Conservation (phyloP, 2,113 vertebrate species). For the Tautogolabrus adspersus region DNA sequence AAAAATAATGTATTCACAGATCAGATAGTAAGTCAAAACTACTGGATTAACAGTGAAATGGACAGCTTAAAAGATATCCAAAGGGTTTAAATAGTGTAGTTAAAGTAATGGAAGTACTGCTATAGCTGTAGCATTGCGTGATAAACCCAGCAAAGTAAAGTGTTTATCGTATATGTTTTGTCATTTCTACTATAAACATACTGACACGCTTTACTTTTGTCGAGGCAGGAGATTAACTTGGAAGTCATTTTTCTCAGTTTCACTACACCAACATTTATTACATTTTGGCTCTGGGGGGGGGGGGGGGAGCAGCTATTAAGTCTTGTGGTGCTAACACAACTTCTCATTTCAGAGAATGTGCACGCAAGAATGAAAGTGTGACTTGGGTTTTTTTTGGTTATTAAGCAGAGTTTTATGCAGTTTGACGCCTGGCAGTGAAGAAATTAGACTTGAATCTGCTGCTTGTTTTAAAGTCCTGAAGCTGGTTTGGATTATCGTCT, state of each 20-base stretch:
- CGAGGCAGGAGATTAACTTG: conserved; percentile 10
- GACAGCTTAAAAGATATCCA: neutral
- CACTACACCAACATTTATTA: conserved; percentile 23
- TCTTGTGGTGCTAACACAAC: conserved; percentile 5
- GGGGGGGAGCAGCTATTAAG: conserved; percentile 32
- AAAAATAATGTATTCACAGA: too few species aligned
- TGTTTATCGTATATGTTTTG: conserved; percentile 1
- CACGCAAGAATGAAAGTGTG: conserved; percentile 1
- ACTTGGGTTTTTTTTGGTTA: conserved; percentile 29
- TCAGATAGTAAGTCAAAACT: neutral
- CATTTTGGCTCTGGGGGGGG: conserved; percentile 19
- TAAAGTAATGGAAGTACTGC: neutral
- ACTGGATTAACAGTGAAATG: neutral
- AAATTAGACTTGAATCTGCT: conserved; percentile 61
- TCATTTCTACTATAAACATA: neutral
- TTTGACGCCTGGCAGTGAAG: conserved; percentile 31
- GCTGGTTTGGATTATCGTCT: conserved; percentile 61
- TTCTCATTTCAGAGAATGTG: conserved; percentile 43
- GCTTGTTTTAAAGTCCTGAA: conserved; percentile 63
- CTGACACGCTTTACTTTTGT: conserved; percentile 12
- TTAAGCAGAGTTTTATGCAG: conserved; percentile 14
- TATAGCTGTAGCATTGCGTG: neutral
- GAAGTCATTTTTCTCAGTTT: conserved; percentile 36
- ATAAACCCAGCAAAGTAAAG: conserved; percentile 10
- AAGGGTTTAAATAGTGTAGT: neutral